Evolutionary conservation across 2,888 invertebrate species (phyloP).

Genomic region (Malthinus seriepunctatus): DNA sequence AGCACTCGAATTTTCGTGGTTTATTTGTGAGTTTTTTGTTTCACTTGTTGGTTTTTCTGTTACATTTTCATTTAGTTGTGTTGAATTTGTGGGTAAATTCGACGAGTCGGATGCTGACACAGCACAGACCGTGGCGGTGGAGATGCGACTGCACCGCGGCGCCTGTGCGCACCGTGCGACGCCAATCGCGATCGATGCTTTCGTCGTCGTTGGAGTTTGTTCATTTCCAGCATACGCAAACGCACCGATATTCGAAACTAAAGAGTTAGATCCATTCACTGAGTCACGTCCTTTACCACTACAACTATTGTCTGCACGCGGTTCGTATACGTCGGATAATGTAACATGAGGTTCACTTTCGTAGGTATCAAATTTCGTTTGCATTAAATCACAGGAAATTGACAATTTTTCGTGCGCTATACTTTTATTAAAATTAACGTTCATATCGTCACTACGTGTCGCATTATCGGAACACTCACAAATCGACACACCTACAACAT

Average conservation of each 20-base stretch:
- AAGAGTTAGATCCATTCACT: conserved; percentile 28
- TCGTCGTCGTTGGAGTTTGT: conserved; percentile 37
- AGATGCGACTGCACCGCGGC: conserved; percentile 49
- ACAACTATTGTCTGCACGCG: conserved; percentile 21
- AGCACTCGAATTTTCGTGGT: conserved; percentile 1
- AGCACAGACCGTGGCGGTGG: conserved; percentile 46
- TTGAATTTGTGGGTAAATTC: conserved; percentile 18
- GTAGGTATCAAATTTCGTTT: neutral
- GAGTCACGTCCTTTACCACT: conserved; percentile 26
- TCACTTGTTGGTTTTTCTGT: conserved; percentile 13
- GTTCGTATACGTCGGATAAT: conserved; percentile 11
- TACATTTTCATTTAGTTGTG: conserved; percentile 16
- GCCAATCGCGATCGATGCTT: conserved; percentile 48
- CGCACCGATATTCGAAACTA: conserved; percentile 26
- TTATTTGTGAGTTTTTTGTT: conserved; percentile 7
- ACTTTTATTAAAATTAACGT: neutral
- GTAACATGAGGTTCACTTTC: conserved; percentile 6
- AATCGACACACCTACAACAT: conserved; percentile 2
- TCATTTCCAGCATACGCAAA: conserved; percentile 29
- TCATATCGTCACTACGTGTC: neutral
- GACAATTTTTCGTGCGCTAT: neutral
- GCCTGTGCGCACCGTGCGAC: conserved; percentile 47
- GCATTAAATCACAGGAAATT: neutral
- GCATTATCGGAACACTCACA: neutral
- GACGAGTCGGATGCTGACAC: conserved; percentile 31